Conservation (phyloP, 1,140 invertebrate species). For the Leptopilina clavipes region DNA sequence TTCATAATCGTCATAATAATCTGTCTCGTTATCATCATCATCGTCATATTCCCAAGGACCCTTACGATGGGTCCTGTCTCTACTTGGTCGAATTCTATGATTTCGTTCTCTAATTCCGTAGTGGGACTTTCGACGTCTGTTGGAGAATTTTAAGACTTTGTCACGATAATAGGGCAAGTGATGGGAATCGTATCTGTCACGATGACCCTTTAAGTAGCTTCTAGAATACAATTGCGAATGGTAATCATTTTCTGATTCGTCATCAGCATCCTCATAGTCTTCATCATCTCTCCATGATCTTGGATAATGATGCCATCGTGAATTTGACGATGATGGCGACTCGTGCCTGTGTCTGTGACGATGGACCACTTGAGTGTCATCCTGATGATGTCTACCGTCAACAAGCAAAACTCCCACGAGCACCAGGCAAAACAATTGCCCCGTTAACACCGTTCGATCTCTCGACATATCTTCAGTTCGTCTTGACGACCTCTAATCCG, state of each 20-base stretch:
- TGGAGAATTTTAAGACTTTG: conserved; percentile 39
- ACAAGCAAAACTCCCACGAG: conserved; percentile 43
- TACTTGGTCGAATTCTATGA: conserved; percentile 41
- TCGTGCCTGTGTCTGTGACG: conserved; percentile 65
- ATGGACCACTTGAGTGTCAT: conserved; percentile 45
- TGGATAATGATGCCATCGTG: conserved; percentile 37
- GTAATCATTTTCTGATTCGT: conserved; percentile 42
- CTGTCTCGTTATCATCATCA: conserved; percentile 36
- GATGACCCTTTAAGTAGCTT: conserved; percentile 36
- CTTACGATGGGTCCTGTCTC: conserved; percentile 41
- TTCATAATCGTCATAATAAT: conserved; percentile 44
- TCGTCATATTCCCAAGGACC: conserved; percentile 42
- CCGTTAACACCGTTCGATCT: conserved; percentile 53
- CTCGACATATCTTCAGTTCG: conserved; percentile 54
- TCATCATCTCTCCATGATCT: conserved; percentile 43
- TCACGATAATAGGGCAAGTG: conserved; percentile 31
- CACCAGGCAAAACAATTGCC: conserved; percentile 49
- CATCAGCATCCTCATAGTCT: conserved; percentile 46
- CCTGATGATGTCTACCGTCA: conserved; percentile 48
- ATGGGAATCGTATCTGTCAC: conserved; percentile 2
- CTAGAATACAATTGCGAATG: conserved; percentile 36
- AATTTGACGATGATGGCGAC: not conserved
- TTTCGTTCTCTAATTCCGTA: conserved; percentile 42
- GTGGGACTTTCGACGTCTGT: conserved; percentile 40
- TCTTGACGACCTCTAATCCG: conserved; percentile 41